Percentiles rank a stretch among this genome's conserved stretches.
Evolutionary conservation across 2,888 invertebrate genomes (phyloP).

Genomic region (Bimastos eiseni): DNA sequence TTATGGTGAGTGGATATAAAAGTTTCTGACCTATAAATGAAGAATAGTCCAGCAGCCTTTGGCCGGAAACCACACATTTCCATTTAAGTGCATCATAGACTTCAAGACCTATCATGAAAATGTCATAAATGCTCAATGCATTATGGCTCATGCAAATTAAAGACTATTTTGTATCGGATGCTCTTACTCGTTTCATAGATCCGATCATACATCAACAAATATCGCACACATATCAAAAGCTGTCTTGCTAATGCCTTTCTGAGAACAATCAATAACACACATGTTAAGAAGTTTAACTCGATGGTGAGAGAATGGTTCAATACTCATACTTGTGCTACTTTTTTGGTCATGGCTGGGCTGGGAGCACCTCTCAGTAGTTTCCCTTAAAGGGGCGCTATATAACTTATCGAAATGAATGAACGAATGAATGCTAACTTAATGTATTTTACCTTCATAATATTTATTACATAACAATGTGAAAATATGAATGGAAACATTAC

Average conservation of each 20-base stretch:
- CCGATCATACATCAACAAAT: background rate
- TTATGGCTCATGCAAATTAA: background rate
- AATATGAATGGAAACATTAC: too few relatives aligned
- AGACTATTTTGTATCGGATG: background rate
- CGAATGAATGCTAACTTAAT: too few relatives aligned
- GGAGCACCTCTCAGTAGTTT: too few relatives aligned
- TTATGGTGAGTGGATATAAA: background rate
- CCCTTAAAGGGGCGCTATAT: too few relatives aligned
- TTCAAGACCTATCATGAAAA: background rate
- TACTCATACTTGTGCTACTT: too few relatives aligned
- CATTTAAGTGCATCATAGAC: constrained; percentile 1
- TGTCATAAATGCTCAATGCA: background rate
- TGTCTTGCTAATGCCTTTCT: background rate
- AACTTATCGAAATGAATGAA: too few relatives aligned
- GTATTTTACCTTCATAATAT: too few relatives aligned
- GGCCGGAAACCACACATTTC: background rate
- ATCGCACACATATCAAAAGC: background rate
- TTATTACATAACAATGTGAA: too few relatives aligned
- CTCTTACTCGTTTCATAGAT: background rate
- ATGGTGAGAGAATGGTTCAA: background rate
- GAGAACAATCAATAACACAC: background rate
- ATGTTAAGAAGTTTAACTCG: background rate
- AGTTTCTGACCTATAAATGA: background rate
- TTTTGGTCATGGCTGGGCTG: too few relatives aligned
- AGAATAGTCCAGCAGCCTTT: background rate